Percentiles rank a stretch among this genome's conserved stretches.
Conservation (phyloP, 2,888 invertebrate genomes). For the Ormyrus nitidulus region DNA sequence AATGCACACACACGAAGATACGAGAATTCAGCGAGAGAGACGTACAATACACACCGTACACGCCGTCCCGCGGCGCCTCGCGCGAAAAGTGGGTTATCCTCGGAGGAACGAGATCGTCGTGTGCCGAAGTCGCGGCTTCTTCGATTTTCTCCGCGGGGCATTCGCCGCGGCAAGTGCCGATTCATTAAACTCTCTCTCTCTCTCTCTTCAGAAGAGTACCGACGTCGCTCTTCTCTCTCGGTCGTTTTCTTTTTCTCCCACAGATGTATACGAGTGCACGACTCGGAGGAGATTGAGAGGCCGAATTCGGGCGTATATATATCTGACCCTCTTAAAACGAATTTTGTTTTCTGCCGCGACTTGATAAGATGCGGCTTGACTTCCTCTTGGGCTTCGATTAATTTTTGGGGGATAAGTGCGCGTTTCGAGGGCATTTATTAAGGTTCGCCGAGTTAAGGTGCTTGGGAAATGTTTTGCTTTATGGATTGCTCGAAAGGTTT, state of each 20-base stretch:
- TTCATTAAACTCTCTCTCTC: constrained; percentile 61
- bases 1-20: too few relatives aligned
- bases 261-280: not conserved
- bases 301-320: not conserved
- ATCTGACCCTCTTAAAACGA: constrained; percentile 4
- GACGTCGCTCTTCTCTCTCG: not conserved
- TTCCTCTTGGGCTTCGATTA: not conserved
- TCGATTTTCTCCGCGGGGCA: constrained; percentile 63
- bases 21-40: too few relatives aligned
- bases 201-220: not conserved
- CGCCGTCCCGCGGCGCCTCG: not conserved
- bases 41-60: constrained; percentile 30
- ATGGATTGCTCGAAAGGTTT: not conserved
- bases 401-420: too few relatives aligned
- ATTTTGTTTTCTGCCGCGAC: constrained; percentile 15
- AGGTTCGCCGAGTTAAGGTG: too few relatives aligned
- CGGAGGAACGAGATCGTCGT: constrained; percentile 58
- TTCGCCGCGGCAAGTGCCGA: constrained; percentile 56
- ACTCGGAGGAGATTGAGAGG: not conserved
- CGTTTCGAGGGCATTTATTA: too few relatives aligned
- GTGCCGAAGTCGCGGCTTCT: constrained; percentile 51
- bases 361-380: not conserved
- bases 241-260: constrained; percentile 2
- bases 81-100: constrained; percentile 64
- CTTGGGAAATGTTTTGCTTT: not conserved